Percentiles rank a stretch among this genome's conserved stretches.
Evolutionary conservation across 2,113 vertebrate species (phyloP).

Genomic region (Cygnus atratus): DNA sequence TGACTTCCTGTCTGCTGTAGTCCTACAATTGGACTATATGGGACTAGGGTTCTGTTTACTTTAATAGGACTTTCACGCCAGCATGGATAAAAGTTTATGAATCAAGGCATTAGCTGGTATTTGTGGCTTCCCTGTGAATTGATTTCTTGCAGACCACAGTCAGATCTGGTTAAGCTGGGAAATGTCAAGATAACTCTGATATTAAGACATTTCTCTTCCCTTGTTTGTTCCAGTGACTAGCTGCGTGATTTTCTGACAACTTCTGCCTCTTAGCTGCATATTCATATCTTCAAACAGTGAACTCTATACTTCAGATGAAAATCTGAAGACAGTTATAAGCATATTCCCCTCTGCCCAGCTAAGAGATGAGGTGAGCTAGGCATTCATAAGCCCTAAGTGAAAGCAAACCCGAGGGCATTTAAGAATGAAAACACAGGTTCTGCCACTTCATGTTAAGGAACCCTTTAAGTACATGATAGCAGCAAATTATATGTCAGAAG

Average conservation of each 20-base stretch:
- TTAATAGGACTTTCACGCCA: constrained; percentile 33
- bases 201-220: constrained; percentile 44
- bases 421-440: not conserved
- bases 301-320: not conserved
- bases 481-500: not conserved
- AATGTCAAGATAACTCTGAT: constrained; percentile 36
- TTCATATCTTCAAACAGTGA: not conserved
- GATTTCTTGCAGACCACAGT: constrained; percentile 28
- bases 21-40: not conserved
- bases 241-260: constrained; percentile 26
- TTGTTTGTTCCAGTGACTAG: constrained; percentile 14
- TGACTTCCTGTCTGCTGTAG: not conserved
- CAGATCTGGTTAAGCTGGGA: not conserved
- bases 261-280: not conserved
- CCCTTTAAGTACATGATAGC: not conserved
- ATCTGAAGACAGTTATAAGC: not conserved
- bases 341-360: not conserved
- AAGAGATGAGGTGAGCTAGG: not conserved
- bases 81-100: constrained; percentile 27
- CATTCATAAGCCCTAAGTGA: not conserved
- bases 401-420: not conserved
- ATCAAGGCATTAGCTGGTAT: constrained; percentile 46
- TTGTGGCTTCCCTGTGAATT: constrained; percentile 38
- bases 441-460: not conserved
- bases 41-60: not conserved